Evolutionary conservation across 2,888 invertebrate genomes (phyloP).

Genomic region (Leptinotarsa tumamoca): DNA sequence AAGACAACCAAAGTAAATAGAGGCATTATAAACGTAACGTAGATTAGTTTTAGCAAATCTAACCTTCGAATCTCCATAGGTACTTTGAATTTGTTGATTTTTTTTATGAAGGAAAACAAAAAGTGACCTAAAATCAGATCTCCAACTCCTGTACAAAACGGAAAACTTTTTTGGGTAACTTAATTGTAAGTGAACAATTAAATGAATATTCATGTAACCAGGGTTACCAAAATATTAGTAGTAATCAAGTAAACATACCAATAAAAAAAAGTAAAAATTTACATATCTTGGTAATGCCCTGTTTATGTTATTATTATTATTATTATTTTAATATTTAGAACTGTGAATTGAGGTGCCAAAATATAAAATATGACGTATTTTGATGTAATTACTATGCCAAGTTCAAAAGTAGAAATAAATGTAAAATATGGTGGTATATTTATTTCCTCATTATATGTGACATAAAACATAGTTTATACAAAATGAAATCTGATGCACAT

Average conservation of each 20-base stretch:
- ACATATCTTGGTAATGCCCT: slow-evolving; percentile 8
- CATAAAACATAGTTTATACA: too few relatives aligned
- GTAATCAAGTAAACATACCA: not conserved
- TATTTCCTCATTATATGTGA: too few relatives aligned
- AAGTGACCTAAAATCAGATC: not conserved
- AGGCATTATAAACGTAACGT: too few relatives aligned
- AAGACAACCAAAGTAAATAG: too few relatives aligned
- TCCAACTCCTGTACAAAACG: not conserved
- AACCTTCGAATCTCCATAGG: too few relatives aligned
- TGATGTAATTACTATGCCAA: not conserved
- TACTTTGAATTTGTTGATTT: too few relatives aligned
- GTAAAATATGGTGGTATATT: not conserved
- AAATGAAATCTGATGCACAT: too few relatives aligned
- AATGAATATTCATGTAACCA: not conserved
- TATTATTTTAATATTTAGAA: slow-evolving; percentile 28
- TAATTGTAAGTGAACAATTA: not conserved
- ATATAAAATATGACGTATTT: slow-evolving; percentile 16
- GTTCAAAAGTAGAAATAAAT: not conserved
- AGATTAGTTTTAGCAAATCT: too few relatives aligned
- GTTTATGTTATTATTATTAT: slow-evolving; percentile 22
- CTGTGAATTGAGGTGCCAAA: slow-evolving; percentile 48
- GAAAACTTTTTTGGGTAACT: not conserved
- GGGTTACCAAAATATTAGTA: not conserved
- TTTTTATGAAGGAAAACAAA: not conserved
- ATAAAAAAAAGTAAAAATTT: not conserved